Base-by-base conservation (phyloP, 2,797 vertebrate species). In the Gephyroberyx darwinii region DNA sequence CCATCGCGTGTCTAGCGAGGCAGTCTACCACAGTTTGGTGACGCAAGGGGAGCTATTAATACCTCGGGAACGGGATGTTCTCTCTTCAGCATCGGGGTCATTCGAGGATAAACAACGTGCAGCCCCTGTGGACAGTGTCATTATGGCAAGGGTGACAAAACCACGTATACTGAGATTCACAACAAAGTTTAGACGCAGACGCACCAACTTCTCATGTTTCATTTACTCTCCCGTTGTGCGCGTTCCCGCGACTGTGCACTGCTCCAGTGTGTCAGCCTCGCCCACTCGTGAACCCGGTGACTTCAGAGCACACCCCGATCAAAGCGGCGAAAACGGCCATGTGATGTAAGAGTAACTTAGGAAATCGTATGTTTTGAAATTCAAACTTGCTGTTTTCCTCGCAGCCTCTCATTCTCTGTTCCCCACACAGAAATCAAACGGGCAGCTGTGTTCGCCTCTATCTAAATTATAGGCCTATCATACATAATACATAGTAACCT, bases 11-110 rank as follows among this genome's bases (percentile, higher is more conserved):
- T 93, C 89, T 88, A 87, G 87, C 84, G 77, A 80, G 83, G 86
- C 81, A 84, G 81, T 87, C 90, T 81, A 85, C 91, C 91, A 90
- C 91, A 88, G 84, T 91, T 90, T 78, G 86, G 88, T 93, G 94
- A 95, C 94, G 94, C 93, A 94, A 88, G 81, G 88, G 80, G 84
- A 78, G 90, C 94, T 95, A 95, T 94, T 94, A 94, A 95, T 95
- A 95, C 85, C 91, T 35, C 91, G 84, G 84, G 91, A 92, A 93
- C 93, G 91, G 92, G 92, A 93, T 94, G 94, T 95, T 92, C 94
- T 90, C 84, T 70, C 85, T 88, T 86, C 86, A 43, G 87, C 88
- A 74, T 80, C n/a, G 86, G 92, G 93, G 94, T 94, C 93, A 94
- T 79, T 80, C 76, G 83, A 92, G 93, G 94, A 93, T 89, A 93